A percentile compares a stretch with the other conserved stretches of the same genome.
Evolutionary conservation across 2,113 vertebrate species (phyloP).

Genomic region (Cettia cetti): DNA sequence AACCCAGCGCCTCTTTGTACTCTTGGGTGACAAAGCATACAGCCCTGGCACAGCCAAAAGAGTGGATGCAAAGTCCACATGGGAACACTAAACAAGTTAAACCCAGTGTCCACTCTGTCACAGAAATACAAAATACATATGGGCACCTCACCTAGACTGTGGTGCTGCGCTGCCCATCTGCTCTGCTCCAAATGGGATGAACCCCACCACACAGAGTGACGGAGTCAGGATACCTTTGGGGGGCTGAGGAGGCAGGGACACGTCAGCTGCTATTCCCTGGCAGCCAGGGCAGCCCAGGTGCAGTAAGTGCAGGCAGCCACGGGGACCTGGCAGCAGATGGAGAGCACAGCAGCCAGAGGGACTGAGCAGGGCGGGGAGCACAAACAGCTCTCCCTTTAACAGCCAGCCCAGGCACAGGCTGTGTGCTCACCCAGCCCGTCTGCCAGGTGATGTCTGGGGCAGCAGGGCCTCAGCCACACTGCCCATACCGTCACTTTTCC

Average conservation of each 20-base stretch:
- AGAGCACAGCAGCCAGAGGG: background rate
- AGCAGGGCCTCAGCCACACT: background rate
- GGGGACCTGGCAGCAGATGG: background rate
- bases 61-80: rapidly evolving
- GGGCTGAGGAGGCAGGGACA: background rate
- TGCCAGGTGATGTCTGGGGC: too few relatives aligned
- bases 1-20: background rate
- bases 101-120: background rate
- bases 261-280: rapidly evolving
- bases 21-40: background rate
- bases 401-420: background rate
- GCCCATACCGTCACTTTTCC: background rate
- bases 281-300: background rate
- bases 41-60: background rate
- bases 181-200: slow-evolving; percentile 9
- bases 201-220: slow-evolving; percentile 51
- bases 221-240: background rate
- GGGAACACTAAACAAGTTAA: background rate
- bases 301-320: background rate
- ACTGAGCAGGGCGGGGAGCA: background rate
- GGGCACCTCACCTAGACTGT: slow-evolving; percentile 3
- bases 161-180: background rate
- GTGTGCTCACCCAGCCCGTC: rapidly evolving
- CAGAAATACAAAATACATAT: background rate
- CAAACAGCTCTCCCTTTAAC: background rate